Evolutionary conservation across 2,888 invertebrate genomes (phyloP), one percentile per base, ranked within the genome.

Genomic region (Enchytraeus crypticus): DNA sequence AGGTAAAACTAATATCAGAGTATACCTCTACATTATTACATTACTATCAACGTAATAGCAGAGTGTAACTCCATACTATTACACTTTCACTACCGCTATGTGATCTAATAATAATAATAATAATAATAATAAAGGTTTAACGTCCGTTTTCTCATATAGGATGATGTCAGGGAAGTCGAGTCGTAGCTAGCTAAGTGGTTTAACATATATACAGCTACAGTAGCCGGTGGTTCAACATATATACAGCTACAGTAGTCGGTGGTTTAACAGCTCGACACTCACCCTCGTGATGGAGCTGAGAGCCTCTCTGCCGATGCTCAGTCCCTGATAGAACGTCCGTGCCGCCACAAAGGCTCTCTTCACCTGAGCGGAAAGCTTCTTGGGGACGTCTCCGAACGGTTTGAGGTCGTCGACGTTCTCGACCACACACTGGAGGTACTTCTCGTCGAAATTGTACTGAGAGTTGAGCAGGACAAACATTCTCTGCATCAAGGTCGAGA

Each of bases 321-420:
- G 81, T 0, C 92, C 89, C 77, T 92, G 92, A 67, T 91, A 89
- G 80, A 93, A 93, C 57, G 92, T 90, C 71, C 93, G 83, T 5
- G 95, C 92, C 23, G 96, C 95, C 30, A 93, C 90, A 82, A 97
- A 96, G 0, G 93, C 90, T 53, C 95, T 83, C 71, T 90, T 87
- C 71, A 96, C 85, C 80, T 93, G 92, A 64, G 88, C 85, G 11
- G 89, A 88, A 64, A 96, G 83, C 81, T 93, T 95, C 74, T 87
- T 86, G 1, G 95, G 95, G 49, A 93, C 90, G 78, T 95, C 93
- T 27, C 92, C 95, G 77, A 96, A 96, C 0, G 96, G 95, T 75
- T 90, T 87, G 79, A 95, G 84, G 70, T 91, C 89, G 58, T 88
- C 87, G 92, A 96, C 93, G 77, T 90, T 87, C 74, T 89, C 88